A percentile compares a stretch with the other conserved stretches of the same genome.
These are phyloP conservation scores for Epinotia ramella DNA, from an alignment of 2,888 invertebrate genomes.

Conservation along the genomic window DNA sequence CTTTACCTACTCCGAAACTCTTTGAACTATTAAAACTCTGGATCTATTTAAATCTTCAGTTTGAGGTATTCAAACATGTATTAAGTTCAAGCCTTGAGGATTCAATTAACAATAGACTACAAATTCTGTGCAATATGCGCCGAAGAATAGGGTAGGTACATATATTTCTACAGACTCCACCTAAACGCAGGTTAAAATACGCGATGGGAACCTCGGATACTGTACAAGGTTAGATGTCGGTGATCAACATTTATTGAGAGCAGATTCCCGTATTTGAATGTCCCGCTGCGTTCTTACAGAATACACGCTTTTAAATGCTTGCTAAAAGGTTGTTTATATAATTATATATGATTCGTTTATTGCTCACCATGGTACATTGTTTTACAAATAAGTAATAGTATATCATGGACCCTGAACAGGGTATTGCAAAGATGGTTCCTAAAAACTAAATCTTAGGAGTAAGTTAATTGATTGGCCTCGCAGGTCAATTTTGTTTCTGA, in stretches of 20 bases:
- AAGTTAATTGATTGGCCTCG: slow-evolving; percentile 60
- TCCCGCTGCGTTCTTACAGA: not conserved
- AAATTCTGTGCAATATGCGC: not conserved
- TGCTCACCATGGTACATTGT: too few relatives aligned
- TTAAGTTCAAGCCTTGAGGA: not conserved
- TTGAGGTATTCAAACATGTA: not conserved
- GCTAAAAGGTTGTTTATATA: slow-evolving; percentile 27
- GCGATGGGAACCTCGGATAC: not conserved
- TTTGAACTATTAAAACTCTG: not conserved
- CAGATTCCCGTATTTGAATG: not conserved
- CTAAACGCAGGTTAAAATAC: not conserved
- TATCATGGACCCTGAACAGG: too few relatives aligned
- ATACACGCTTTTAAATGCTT: slow-evolving; percentile 18
- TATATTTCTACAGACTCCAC: not conserved
- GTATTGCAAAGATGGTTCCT: too few relatives aligned
- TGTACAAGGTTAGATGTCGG: slow-evolving; percentile 4
- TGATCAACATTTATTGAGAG: slow-evolving; percentile 15
- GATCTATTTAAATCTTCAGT: not conserved
- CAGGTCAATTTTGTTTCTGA: slow-evolving; percentile 64
- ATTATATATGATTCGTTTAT: too few relatives aligned
- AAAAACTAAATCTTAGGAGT: too few relatives aligned
- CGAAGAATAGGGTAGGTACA: not conserved
- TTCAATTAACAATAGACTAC: not conserved
- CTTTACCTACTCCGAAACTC: not conserved
- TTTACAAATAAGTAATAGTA: too few relatives aligned